Base-by-base conservation (phyloP, 1,140 invertebrate genomes). In the Bombus waltoni region DNA sequence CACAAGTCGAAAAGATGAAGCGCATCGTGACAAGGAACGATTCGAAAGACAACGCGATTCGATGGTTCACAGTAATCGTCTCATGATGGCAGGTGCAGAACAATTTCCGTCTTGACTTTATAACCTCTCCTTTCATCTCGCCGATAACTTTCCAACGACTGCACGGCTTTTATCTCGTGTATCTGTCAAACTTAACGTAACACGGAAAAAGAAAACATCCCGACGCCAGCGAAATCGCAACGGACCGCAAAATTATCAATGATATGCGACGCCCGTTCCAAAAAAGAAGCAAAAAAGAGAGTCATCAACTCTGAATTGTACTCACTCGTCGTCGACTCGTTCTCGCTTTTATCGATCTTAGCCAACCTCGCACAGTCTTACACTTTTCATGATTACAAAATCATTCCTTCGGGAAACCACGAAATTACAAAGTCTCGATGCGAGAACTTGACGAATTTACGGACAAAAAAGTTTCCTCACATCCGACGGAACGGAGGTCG, bases 311-410 rank as follows among this genome's bases (percentile, higher is more conserved):
- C 42, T 78, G 68, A 74, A 77, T 83, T 18, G 65, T 81, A 88
- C 89, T 90, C 66, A 90, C 89, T 82, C 71, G 85, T 84, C 44
- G 83, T 32, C 35, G 59, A 70, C 57, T 78, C 42, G 32, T 66
- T 71, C 71, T 53, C 59, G 38, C 11, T 77, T 35, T 18, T 40
- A 28, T 40, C 65, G 80, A 90, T 82, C 32, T 71, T 89, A 91
- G 70, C 83, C 91, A 82, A 92, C 73, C 86, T 91, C 89, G 85
- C 88, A 87, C 87, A 85, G 57, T 85, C 86, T 89, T 82, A 70
- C 89, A 92, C 77, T 89, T 88, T 76, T 89, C 88, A 89, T 89
- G 35, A 84, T 92, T 62, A 87, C 84, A 47, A 84, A 72, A 65
- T 83, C 66, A 62, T 28, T 68, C 75, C 32, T 38, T 74, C 71